Percentiles rank a stretch among this genome's conserved stretches.
Conservation (phyloP, 2,113 vertebrate genomes). For the Hymenochirus boettgeri region DNA sequence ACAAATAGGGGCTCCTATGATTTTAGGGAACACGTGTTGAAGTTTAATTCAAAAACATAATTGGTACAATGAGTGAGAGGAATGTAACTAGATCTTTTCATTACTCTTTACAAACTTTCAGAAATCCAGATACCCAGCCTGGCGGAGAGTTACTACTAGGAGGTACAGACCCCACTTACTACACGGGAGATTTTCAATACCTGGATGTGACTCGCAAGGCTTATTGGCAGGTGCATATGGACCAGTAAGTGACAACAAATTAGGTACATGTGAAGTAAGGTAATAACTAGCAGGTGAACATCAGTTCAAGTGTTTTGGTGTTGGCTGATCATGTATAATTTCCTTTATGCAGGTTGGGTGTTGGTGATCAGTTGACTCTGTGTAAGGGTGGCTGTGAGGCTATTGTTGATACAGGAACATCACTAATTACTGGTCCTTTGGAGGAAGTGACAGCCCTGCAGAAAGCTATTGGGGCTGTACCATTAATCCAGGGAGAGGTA, state of each 20-base stretch:
- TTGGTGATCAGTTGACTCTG: slow-evolving; percentile 62
- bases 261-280: no score
- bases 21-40: no score
- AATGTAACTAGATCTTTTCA: no score
- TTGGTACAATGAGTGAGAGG: no score
- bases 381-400: slow-evolving; percentile 85
- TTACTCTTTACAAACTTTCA: slow-evolving; percentile 47
- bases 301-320: no score
- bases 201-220: slow-evolving; percentile 78
- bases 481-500: slow-evolving; percentile 91
- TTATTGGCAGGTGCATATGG: slow-evolving; percentile 95
- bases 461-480: slow-evolving; percentile 83
- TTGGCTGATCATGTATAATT: no score
- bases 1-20: no score
- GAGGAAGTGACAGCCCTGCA: slow-evolving; percentile 80
- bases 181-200: slow-evolving; percentile 74
- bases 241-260: slow-evolving; percentile 72
- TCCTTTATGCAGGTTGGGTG: slow-evolving; percentile 60
- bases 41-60: no score
- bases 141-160: slow-evolving; percentile 90
- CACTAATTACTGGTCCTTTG: slow-evolving; percentile 83
- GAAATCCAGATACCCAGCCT: slow-evolving; percentile 71
- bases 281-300: no score
- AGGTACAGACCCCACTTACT: slow-evolving; percentile 83
- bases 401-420: slow-evolving; percentile 93